Percentiles rank a stretch among this genome's conserved stretches.
These are phyloP conservation scores for Talpa occidentalis DNA, from an alignment of 2,113 vertebrate genomes.

Conservation along the genomic window DNA sequence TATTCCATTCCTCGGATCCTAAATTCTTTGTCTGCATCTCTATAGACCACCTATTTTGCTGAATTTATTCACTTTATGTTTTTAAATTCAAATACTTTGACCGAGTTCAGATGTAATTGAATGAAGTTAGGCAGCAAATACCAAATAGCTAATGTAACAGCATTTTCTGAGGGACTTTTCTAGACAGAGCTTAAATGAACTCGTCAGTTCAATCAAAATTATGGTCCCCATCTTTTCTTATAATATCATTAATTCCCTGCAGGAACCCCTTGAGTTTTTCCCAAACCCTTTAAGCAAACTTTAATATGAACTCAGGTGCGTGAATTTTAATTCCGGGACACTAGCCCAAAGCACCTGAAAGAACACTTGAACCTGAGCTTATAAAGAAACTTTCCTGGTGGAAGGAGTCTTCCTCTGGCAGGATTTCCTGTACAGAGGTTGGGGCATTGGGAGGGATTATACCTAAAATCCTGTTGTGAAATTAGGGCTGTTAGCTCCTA, in stretches of 20 bases:
- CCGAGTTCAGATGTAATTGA: slow-evolving; percentile 38
- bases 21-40: background rate
- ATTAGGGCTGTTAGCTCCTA: background rate
- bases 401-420: background rate
- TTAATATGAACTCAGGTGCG: background rate
- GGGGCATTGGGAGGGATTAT: background rate
- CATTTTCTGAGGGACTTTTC: slow-evolving; percentile 47
- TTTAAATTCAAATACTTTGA: slow-evolving; percentile 22
- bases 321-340: slow-evolving; percentile 51
- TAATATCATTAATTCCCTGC: background rate
- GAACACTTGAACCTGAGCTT: background rate
- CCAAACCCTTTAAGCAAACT: background rate
- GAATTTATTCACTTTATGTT: slow-evolving; percentile 14
- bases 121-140: background rate
- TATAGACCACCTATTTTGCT: background rate
- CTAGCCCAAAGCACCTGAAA: slow-evolving; percentile 16
- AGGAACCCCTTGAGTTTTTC: background rate
- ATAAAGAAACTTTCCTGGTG: background rate
- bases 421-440: background rate
- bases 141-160: background rate
- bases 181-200: slow-evolving; percentile 47
- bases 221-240: slow-evolving; percentile 38
- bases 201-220: slow-evolving; percentile 51
- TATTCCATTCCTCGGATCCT: background rate
- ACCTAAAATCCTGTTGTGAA: slow-evolving; percentile 9